phyloP scores from a whole-genome alignment of 2,797 vertebrate genomes.

The Margarornis squamiger region DNA sequence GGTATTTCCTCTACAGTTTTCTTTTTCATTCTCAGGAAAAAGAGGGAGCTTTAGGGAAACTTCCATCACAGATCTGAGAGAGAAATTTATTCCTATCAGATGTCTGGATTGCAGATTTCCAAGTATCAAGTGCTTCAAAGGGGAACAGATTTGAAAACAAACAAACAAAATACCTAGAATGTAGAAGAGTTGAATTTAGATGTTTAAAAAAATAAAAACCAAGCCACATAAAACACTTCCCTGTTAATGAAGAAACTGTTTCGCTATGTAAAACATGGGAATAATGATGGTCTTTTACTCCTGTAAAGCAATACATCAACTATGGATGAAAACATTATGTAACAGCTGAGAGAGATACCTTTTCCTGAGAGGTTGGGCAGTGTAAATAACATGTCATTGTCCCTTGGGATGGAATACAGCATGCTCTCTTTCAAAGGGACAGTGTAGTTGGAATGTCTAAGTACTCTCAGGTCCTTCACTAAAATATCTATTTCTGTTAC shows the following conservation, averaged over 20 bases:
- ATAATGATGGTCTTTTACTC: not conserved
- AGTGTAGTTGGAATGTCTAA: slow-evolving; percentile 84
- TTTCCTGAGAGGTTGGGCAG: slow-evolving; percentile 81
- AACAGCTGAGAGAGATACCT: slow-evolving; percentile 74
- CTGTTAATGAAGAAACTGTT: not conserved
- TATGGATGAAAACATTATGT: not conserved
- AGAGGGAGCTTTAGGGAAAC: not conserved
- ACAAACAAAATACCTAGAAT: not conserved
- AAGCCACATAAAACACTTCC: not conserved
- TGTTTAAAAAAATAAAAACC: not conserved
- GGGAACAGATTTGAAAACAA: not conserved
- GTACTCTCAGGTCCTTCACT: slow-evolving; percentile 84
- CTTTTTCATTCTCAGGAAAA: not conserved
- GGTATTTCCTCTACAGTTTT: slow-evolving; percentile 21
- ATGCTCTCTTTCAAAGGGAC: slow-evolving; percentile 89
- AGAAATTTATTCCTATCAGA: not conserved
- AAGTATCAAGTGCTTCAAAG: not conserved
- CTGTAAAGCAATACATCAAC: not conserved
- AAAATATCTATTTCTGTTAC: slow-evolving; percentile 90
- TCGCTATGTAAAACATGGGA: not conserved
- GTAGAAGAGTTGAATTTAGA: not conserved
- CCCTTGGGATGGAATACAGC: slow-evolving; percentile 85
- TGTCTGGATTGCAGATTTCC: not conserved
- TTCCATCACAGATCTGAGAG: not conserved
- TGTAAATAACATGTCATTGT: slow-evolving; percentile 85